Conservation (phyloP, 2,888 invertebrate genomes). For the Mesochorus sp. region DNA sequence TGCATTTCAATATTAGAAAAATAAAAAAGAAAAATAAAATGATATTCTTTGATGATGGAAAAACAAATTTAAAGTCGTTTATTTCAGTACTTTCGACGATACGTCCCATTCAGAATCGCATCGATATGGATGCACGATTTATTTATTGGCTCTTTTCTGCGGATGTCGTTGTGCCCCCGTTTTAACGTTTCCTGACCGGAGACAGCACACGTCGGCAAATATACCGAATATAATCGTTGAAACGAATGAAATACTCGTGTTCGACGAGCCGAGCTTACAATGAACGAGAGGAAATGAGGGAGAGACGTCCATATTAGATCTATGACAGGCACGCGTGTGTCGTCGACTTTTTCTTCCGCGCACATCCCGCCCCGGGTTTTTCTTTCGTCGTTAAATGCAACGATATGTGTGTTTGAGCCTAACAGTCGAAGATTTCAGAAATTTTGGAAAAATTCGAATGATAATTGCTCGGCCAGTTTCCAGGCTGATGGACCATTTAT, state of each 20-base stretch:
- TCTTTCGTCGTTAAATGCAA: conserved; percentile 23
- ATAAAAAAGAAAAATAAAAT: too few species aligned
- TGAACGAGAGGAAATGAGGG: conserved; percentile 63
- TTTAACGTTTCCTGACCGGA: conserved; percentile 78
- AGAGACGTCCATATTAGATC: conserved; percentile 74
- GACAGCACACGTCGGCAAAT: conserved; percentile 66
- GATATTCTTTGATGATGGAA: too few species aligned
- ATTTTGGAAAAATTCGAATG: conserved; percentile 14
- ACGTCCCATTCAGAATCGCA: conserved; percentile 62
- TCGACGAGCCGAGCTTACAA: conserved; percentile 63
- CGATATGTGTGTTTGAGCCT: not conserved
- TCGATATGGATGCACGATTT: conserved; percentile 64
- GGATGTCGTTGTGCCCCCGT: conserved; percentile 72
- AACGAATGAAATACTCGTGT: conserved; percentile 45
- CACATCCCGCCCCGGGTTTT: conserved; percentile 9
- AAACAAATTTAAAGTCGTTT: too few species aligned
- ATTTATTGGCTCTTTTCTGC: conserved; percentile 63
- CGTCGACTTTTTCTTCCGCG: conserved; percentile 36
- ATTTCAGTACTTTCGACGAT: too few species aligned
- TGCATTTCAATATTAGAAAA: too few species aligned
- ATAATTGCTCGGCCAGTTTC: not conserved
- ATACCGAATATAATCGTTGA: conserved; percentile 34
- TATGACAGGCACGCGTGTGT: conserved; percentile 75
- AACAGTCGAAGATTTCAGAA: conserved; percentile 23
- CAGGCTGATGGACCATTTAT: not conserved